Evolutionary conservation across 2,888 invertebrate species (phyloP), one percentile per base, ranked within the genome.

Genomic region (Ectobius pallidus): DNA sequence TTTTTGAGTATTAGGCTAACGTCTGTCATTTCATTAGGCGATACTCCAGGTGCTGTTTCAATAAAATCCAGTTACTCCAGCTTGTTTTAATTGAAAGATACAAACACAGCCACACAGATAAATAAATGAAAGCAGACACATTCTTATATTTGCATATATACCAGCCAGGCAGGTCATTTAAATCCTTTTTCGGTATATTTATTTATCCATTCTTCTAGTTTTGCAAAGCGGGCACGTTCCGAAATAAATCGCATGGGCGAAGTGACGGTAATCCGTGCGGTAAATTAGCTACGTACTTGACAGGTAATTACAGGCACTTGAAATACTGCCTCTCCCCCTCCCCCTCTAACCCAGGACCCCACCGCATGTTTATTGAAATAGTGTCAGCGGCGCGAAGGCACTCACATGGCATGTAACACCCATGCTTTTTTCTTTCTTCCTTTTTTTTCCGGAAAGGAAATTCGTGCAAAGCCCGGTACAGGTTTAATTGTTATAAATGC

Each of bases 291-390:
- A 42, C 30, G 20, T 25, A 42, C 63, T 63, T 63, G 63, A 63
- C 63, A 63, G 63, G 63, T 63, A 63, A 63, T 63, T 63, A 63
- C 63, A 39, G 32, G 39, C 63, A 25, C 32, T 63, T 63, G 63
- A 63, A 63, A 42, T 63, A 63, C 63, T 63, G 63, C 63, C 16
- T 9, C 14, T 20, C 18, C 18, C 61, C 16, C 18, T 7, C 9
- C 18, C 6, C 61, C 7, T 3, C 6, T 1, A 1, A 22, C 42
- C 25, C 22, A 2, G 30, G 1, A 20, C 22, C 22, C 39, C 20
- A 25, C 30, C 16, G 14, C n/a, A 9, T 62, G 62, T 39, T 62
- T 62, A 63, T 63, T 63, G 63, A 42, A 63, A 62, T 39, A 62
- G 62, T 63, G 63, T 63, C 63, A 63, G 63, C 42, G 25, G 63